Evolutionary conservation across 2,888 invertebrate genomes (phyloP).

Genomic region (Caenorhabditis sulstoni): DNA sequence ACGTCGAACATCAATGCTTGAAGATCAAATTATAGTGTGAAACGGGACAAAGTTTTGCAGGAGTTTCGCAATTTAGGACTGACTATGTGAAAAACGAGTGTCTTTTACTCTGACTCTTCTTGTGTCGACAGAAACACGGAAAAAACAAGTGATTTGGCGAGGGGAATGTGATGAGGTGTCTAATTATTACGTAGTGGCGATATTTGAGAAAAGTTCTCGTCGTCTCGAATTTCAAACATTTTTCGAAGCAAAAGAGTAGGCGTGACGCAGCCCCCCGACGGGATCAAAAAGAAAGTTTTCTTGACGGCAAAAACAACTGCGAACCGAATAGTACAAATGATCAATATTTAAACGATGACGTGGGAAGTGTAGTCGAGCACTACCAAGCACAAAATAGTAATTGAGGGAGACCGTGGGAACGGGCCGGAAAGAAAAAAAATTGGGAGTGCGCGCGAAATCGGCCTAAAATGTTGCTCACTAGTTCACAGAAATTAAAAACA

Average conservation of each 20-base stretch:
- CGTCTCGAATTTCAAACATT: slow-evolving; percentile 29
- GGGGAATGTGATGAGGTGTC: slow-evolving; percentile 41
- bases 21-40: slow-evolving; percentile 36
- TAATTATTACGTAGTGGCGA: slow-evolving; percentile 43
- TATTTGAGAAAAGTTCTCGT: slow-evolving; percentile 37
- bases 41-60: background rate
- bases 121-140: background rate
- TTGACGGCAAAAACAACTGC: slow-evolving; percentile 20
- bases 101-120: slow-evolving; percentile 13
- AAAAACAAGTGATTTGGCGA: too few species aligned
- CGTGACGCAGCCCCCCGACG: background rate
- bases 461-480: background rate
- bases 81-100: slow-evolving; percentile 7
- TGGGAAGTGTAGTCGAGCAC: background rate
- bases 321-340: background rate
- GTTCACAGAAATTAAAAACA: background rate
- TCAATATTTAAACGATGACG: background rate
- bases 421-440: background rate
- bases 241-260: slow-evolving; percentile 3
- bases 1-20: slow-evolving; percentile 48
- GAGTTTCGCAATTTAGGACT: slow-evolving; percentile 32
- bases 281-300: background rate
- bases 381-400: background rate
- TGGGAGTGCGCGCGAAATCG: background rate
- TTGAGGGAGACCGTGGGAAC: slow-evolving; percentile 3